Conservation (phyloP, 2,888 invertebrate species). For the Sericinus montela region DNA sequence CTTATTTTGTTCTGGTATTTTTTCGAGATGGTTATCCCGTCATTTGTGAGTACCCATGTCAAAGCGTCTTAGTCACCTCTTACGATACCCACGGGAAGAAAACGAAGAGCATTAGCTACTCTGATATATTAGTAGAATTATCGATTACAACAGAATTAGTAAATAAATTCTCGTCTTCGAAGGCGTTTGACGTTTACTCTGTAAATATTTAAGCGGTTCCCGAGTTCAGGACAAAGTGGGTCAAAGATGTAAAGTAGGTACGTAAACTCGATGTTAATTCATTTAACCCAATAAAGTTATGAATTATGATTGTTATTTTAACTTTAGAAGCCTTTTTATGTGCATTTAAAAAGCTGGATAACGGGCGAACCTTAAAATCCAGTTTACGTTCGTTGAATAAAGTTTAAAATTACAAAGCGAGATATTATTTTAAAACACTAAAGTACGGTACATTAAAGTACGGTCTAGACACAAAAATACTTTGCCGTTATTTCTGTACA, state of each 20-base stretch:
- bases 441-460: constrained; percentile 11
- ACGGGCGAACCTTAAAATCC: not conserved
- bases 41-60: too few relatives aligned
- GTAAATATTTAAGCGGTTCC: constrained; percentile 48
- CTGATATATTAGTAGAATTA: too few relatives aligned
- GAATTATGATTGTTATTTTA: not conserved
- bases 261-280: constrained; percentile 7
- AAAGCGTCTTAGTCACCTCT: too few relatives aligned
- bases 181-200: constrained; percentile 38
- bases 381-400: not conserved
- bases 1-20: too few relatives aligned
- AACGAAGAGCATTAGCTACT: too few relatives aligned
- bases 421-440: constrained; percentile 1
- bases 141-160: constrained; percentile 5
- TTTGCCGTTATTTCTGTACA: constrained; percentile 13
- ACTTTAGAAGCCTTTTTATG: not conserved
- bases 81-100: too few relatives aligned
- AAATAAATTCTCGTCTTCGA: constrained; percentile 31
- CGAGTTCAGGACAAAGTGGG: constrained; percentile 15
- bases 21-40: too few relatives aligned
- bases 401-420: constrained; percentile 1
- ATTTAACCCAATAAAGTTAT: constrained; percentile 2
- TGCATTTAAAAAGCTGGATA: not conserved
- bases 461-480: constrained; percentile 1
- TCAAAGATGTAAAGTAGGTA: not conserved